Conservation (phyloP, 2,113 vertebrate species). For the Stegostoma tigrinum region DNA sequence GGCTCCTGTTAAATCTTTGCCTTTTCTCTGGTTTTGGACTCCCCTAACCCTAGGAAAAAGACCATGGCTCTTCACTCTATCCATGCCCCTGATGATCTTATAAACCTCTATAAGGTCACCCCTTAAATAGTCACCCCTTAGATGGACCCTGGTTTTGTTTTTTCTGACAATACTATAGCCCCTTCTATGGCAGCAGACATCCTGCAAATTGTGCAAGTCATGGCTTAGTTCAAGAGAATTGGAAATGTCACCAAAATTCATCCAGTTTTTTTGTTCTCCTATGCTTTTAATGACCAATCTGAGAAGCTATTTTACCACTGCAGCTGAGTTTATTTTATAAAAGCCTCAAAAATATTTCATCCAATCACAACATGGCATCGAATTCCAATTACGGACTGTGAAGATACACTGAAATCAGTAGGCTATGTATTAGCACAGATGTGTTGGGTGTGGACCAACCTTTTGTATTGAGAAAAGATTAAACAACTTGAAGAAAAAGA, state of each 20-base stretch:
- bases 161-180: background rate
- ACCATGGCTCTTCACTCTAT: too few relatives aligned
- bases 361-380: background rate
- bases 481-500: background rate
- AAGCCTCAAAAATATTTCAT: background rate
- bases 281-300: background rate
- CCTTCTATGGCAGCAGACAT: background rate
- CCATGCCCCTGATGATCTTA: too few relatives aligned
- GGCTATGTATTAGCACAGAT: background rate
- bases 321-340: background rate
- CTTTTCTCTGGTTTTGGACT: too few relatives aligned
- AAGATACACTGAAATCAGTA: background rate
- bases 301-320: background rate
- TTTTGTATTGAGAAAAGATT: background rate
- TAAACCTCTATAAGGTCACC: too few relatives aligned
- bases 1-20: too few relatives aligned
- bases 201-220: background rate
- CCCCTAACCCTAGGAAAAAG: too few relatives aligned
- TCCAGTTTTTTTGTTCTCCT: background rate
- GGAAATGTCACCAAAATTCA: background rate
- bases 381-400: background rate
- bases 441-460: background rate
- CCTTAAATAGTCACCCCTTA: too few relatives aligned
- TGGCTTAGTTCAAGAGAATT: background rate
- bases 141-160: background rate